A percentile compares a stretch with the other conserved stretches of the same genome.
Conservation (phyloP, 35 echinoderm and acorn worm genomes). For the Ophioderma brevispina region DNA sequence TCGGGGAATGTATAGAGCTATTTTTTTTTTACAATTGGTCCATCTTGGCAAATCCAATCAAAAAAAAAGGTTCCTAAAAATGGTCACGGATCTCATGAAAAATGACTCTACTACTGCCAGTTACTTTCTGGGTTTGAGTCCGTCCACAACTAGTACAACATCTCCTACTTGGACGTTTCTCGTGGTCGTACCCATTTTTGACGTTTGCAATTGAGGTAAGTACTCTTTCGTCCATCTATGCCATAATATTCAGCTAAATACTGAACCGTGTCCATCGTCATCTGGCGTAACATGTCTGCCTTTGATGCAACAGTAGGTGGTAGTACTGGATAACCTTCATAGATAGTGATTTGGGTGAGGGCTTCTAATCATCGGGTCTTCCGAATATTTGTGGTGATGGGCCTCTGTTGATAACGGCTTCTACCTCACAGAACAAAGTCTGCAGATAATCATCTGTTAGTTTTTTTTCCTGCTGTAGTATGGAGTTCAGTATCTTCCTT, state of each 20-base stretch:
- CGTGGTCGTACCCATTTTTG: no score
- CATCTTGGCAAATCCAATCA: no score
- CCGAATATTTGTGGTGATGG: conserved; percentile 41
- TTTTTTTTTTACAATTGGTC: no score
- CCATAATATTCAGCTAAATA: conserved; percentile 28
- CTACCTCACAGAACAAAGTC: conserved; percentile 53
- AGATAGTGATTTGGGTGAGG: conserved; percentile 70
- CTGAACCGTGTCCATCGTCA: conserved; percentile 28
- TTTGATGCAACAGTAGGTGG: not conserved
- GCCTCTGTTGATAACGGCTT: conserved; percentile 59
- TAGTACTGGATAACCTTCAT: not conserved
- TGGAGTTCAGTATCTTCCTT: conserved; percentile 3
- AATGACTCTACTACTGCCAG: no score
- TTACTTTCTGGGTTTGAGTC: no score
- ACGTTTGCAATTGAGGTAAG: no score
- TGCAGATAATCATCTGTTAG: conserved; percentile 32
- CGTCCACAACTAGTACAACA: no score
- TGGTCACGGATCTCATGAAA: no score
- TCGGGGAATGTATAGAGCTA: no score
- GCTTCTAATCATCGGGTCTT: conserved; percentile 27
- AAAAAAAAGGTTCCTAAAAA: no score
- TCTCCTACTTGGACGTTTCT: no score
- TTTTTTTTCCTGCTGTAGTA: conserved; percentile 25
- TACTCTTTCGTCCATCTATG: conserved; percentile 31
- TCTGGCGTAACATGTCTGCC: not conserved